Percentiles rank a stretch among this genome's conserved stretches.
phyloP scores from a whole-genome alignment of 2,888 invertebrate genomes.

The Anorthoa munda region DNA sequence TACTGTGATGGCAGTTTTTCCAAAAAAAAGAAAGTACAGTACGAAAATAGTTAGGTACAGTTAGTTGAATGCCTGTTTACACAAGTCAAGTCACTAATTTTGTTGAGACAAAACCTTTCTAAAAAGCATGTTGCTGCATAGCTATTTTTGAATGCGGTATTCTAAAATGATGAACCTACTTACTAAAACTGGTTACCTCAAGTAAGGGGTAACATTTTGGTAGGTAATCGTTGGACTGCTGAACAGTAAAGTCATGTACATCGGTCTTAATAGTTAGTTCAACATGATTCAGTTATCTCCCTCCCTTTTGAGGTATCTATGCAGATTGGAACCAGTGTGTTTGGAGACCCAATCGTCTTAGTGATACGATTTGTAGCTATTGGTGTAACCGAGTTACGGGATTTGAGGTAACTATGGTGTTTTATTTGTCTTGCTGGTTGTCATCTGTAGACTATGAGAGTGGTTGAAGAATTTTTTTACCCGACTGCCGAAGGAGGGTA shows the following conservation, averaged over 20 bases:
- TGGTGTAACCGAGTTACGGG: constrained; percentile 17
- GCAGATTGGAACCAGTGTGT: constrained; percentile 42
- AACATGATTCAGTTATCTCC: constrained; percentile 14
- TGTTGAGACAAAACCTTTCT: background rate
- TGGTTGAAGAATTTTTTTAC: too few species aligned
- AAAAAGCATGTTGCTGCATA: background rate
- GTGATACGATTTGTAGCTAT: constrained; percentile 30
- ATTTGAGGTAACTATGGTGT: too few species aligned
- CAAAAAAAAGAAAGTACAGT: background rate
- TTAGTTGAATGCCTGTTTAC: background rate
- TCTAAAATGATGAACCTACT: background rate
- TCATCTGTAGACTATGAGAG: too few species aligned
- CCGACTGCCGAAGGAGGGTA: too few species aligned
- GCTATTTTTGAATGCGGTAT: background rate
- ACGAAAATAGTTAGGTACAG: background rate
- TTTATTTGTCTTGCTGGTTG: too few species aligned
- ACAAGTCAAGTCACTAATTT: background rate
- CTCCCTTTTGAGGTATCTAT: constrained; percentile 46
- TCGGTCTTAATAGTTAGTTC: constrained; percentile 12
- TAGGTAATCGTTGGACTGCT: background rate
- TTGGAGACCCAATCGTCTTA: constrained; percentile 28
- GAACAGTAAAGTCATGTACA: constrained; percentile 4
- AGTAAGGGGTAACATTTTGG: background rate
- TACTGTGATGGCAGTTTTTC: background rate
- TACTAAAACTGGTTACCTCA: background rate